phyloP scores from a whole-genome alignment of 2,113 vertebrate species.

The Prunella fulvescens region DNA sequence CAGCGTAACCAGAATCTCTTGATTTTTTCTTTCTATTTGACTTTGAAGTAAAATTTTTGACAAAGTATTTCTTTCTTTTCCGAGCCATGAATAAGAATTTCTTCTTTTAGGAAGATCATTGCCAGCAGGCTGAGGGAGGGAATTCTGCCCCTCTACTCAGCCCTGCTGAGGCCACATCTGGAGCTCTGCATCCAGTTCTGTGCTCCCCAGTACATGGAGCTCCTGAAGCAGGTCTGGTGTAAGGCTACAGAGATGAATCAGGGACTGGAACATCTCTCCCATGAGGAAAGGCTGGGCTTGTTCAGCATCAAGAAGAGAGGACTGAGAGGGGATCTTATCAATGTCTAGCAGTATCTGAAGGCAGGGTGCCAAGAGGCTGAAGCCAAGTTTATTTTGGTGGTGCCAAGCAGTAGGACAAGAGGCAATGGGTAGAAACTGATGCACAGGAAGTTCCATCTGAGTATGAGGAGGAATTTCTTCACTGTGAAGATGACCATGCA shows the following conservation, averaged over 20 bases:
- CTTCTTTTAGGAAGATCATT: neutral
- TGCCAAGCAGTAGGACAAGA: neutral
- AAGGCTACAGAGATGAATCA: fast-evolving
- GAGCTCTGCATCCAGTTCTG: neutral
- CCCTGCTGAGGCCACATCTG: fast-evolving
- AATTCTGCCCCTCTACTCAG: neutral
- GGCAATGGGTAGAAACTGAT: neutral
- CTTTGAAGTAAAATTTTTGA: neutral
- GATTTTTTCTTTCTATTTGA: neutral
- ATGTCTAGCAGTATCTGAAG: neutral
- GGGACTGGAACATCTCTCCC: neutral
- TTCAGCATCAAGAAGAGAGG: neutral
- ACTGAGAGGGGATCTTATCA: neutral
- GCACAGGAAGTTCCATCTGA: neutral
- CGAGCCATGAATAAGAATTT: neutral
- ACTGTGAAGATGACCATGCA: neutral
- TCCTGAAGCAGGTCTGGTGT: neutral
- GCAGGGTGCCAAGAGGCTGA: neutral
- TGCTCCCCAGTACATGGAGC: neutral
- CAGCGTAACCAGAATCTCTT: neutral
- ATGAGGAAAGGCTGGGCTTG: neutral
- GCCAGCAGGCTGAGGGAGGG: neutral
- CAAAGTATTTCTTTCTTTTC: neutral
- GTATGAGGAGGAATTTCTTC: neutral
- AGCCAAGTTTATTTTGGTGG: neutral